A percentile compares a stretch with the other conserved stretches of the same genome.
Evolutionary conservation across 1,140 invertebrate species (phyloP).

Genomic region (Pogonomyrmex barbatus): DNA sequence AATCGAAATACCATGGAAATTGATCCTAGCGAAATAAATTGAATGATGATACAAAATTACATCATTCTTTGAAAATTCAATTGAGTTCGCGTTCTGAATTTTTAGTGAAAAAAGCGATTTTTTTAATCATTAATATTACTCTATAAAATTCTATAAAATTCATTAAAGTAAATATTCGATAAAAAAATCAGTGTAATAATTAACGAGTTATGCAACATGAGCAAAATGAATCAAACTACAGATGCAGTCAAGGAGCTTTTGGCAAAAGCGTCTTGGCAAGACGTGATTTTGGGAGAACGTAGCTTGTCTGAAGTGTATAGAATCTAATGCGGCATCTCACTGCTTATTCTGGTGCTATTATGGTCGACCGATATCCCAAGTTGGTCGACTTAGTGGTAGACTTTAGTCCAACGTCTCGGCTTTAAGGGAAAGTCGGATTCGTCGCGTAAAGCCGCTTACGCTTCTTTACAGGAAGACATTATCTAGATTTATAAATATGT

Average conservation of each 20-base stretch:
- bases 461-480: neutral
- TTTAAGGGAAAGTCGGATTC: constrained; percentile 27
- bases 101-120: constrained; percentile 6
- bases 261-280: neutral
- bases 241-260: neutral
- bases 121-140: no score
- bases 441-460: constrained; percentile 19
- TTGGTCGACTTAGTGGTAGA: constrained; percentile 16
- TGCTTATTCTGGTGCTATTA: constrained; percentile 18
- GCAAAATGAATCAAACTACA: neutral
- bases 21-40: constrained; percentile 14
- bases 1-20: constrained; percentile 7
- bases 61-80: constrained; percentile 33
- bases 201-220: neutral
- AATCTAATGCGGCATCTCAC: constrained; percentile 7
- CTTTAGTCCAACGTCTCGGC: constrained; percentile 17
- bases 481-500: neutral
- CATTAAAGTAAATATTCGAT: neutral
- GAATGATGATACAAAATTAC: constrained; percentile 28
- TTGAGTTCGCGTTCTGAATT: neutral
- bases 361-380: constrained; percentile 12
- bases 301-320: neutral
- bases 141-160: neutral
- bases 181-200: neutral
- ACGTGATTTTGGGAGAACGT: neutral